Percentiles rank a stretch among this genome's conserved stretches.
Conservation (phyloP, 1,140 invertebrate genomes). For the Proales similis region DNA sequence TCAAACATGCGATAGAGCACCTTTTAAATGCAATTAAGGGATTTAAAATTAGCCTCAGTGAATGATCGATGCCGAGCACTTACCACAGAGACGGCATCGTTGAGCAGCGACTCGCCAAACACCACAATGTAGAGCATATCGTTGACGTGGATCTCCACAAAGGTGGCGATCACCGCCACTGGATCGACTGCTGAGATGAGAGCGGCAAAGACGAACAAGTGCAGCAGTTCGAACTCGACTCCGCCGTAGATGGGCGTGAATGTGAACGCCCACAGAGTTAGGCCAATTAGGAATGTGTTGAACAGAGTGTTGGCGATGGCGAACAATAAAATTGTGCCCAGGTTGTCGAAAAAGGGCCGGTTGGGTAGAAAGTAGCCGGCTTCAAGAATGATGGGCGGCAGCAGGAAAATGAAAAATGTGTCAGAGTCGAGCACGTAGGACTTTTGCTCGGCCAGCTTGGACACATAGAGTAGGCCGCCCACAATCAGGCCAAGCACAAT, state of each 20-base stretch:
- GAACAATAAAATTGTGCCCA: constrained; percentile 50
- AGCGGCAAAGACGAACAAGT: constrained; percentile 62
- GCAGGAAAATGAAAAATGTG: constrained; percentile 52
- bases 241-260: constrained; percentile 28
- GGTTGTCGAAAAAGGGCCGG: constrained; percentile 51
- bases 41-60: too few species aligned
- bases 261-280: constrained; percentile 39
- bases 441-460: constrained; percentile 40
- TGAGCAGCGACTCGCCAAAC: constrained; percentile 94
- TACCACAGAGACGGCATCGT: constrained; percentile 59
- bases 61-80: too few species aligned
- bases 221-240: constrained; percentile 32
- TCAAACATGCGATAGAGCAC: constrained; percentile 54
- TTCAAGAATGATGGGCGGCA: constrained; percentile 53
- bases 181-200: constrained; percentile 55
- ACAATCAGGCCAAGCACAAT: constrained; percentile 88
- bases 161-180: constrained; percentile 75
- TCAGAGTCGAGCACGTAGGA: constrained; percentile 46
- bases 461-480: constrained; percentile 54
- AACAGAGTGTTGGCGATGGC: constrained; percentile 47
- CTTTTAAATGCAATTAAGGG: too few species aligned
- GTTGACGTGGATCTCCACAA: constrained; percentile 96
- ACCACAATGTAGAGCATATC: constrained; percentile 98
- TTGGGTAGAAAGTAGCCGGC: constrained; percentile 53
- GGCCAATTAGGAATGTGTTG: constrained; percentile 41